Conservation (phyloP, 1,140 invertebrate genomes). For the Zaprionus ornatus region DNA sequence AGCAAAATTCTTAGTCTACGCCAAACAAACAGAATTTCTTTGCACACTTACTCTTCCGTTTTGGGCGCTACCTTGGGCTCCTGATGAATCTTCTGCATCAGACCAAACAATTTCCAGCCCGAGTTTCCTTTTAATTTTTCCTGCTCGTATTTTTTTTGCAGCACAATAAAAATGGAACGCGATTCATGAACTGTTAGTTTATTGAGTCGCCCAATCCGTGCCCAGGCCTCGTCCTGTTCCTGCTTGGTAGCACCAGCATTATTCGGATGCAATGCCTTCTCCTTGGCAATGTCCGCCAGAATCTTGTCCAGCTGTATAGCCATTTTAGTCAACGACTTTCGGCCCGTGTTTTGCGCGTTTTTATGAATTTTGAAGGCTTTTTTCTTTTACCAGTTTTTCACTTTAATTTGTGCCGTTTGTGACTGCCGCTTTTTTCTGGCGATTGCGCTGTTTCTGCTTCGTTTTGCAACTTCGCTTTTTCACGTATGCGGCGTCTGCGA, state of each 20-base stretch:
- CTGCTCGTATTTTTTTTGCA: slow-evolving; percentile 81
- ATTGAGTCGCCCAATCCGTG: slow-evolving; percentile 73
- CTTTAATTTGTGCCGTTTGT: slow-evolving; percentile 24
- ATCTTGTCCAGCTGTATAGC: slow-evolving; percentile 81
- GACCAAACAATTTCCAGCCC: slow-evolving; percentile 71
- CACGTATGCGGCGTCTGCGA: slow-evolving; percentile 61
- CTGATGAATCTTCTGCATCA: slow-evolving; percentile 80
- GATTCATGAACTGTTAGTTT: slow-evolving; percentile 79
- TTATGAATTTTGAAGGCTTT: slow-evolving; percentile 68
- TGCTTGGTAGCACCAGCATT: slow-evolving; percentile 68
- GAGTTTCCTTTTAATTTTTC: slow-evolving; percentile 74
- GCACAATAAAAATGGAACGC: slow-evolving; percentile 79
- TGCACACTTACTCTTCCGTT: slow-evolving; percentile 66
- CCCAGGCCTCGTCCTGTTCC: slow-evolving; percentile 79
- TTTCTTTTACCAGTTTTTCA: slow-evolving; percentile 34
- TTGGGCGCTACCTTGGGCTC: slow-evolving; percentile 56
- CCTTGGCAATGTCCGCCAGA: slow-evolving; percentile 73
- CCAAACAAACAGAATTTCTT: too few relatives aligned
- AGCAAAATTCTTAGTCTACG: not conserved
- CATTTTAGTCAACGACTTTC: slow-evolving; percentile 75
- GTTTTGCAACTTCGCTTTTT: slow-evolving; percentile 68
- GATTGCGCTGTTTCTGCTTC: slow-evolving; percentile 51
- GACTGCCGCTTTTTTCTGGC: slow-evolving; percentile 47
- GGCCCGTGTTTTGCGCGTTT: slow-evolving; percentile 54
- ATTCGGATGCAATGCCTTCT: slow-evolving; percentile 75